Conservation (phyloP, 1,140 invertebrate species). For the Brachystomella parvula region DNA sequence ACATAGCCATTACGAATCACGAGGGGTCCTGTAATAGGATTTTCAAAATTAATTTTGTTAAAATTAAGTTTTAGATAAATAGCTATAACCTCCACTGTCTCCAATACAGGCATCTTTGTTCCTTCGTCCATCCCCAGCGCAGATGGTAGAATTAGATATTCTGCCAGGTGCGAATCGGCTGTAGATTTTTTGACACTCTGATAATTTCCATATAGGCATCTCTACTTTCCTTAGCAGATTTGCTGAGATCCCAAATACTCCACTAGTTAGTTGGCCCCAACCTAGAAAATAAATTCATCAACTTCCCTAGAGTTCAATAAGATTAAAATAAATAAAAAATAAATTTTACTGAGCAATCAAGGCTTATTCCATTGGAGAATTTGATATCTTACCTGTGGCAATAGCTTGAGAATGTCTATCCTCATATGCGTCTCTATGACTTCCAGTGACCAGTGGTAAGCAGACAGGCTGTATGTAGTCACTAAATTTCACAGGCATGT, state of each 20-base stretch:
- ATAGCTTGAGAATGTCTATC: no score
- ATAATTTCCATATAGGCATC: constrained; percentile 28
- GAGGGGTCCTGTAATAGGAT: no score
- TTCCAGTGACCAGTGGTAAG: not conserved
- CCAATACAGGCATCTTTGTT: constrained; percentile 34
- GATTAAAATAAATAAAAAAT: no score
- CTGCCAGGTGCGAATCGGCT: constrained; percentile 26
- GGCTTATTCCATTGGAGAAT: no score
- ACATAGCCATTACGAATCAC: not conserved
- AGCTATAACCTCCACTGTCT: constrained; percentile 25
- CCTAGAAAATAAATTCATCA: no score
- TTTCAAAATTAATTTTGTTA: no score
- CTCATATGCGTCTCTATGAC: no score
- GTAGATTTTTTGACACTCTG: constrained; percentile 26
- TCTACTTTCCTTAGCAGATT: constrained; percentile 25
- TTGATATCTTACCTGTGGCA: no score
- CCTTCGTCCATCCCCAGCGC: constrained; percentile 32
- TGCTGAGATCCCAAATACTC: constrained; percentile 11
- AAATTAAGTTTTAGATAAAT: no score
- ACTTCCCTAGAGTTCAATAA: no score
- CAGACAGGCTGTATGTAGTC: constrained; percentile 28
- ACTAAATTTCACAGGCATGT: constrained; percentile 19
- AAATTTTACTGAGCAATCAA: no score
- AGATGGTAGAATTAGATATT: constrained; percentile 17
- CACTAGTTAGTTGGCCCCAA: constrained; percentile 21